phyloP scores from a whole-genome alignment of 2,113 vertebrate genomes.

The Rhynchomys soricoides region DNA sequence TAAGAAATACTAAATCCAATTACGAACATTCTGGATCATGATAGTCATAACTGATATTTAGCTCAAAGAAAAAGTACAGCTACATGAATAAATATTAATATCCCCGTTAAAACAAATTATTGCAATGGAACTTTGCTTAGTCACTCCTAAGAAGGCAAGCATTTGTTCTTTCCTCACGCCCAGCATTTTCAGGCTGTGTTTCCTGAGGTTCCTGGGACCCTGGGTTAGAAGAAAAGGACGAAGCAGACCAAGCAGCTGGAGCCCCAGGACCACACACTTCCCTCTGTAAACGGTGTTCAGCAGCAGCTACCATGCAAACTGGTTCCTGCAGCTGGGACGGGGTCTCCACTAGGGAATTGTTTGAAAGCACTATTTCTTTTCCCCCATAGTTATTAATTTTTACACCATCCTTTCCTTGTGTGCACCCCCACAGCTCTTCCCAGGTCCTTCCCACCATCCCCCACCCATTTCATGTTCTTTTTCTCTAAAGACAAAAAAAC shows the following conservation, averaged over 20 bases:
- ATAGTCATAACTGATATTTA: neutral
- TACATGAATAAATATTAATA: slow-evolving; percentile 34
- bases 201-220: neutral
- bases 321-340: neutral
- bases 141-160: neutral
- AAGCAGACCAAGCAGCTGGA: neutral
- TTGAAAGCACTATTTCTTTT: slow-evolving; percentile 53
- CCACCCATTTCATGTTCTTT: neutral
- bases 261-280: neutral
- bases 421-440: neutral
- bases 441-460: neutral
- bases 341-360: neutral
- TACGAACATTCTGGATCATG: neutral
- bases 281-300: neutral
- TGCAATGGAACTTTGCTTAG: neutral
- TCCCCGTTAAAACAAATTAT: slow-evolving; percentile 17
- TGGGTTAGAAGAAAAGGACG: neutral
- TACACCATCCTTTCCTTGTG: no score
- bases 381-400: neutral
- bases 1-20: slow-evolving; percentile 3
- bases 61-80: neutral
- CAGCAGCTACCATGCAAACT: neutral
- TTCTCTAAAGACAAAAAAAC: neutral
- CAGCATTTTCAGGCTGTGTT: neutral
- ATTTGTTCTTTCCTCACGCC: slow-evolving; percentile 6